A percentile compares a stretch with the other conserved stretches of the same genome.
Conservation (phyloP, 2,888 invertebrate genomes). For the Caenorhabditis japonica region DNA sequence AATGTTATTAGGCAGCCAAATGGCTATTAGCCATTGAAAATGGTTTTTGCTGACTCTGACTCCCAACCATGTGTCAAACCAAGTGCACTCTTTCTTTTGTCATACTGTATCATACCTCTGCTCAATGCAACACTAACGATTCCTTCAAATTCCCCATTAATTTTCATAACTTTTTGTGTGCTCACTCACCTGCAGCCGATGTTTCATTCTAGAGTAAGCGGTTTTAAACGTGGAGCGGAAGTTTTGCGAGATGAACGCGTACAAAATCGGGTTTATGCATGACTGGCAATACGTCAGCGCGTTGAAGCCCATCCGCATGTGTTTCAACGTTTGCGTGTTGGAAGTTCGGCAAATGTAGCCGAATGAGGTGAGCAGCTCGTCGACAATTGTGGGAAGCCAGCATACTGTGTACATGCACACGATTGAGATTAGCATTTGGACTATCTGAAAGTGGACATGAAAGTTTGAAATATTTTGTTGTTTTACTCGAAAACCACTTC, state of each 20-base stretch:
- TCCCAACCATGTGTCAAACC: no score
- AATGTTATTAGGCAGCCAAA: no score
- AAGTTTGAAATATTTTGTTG: no score
- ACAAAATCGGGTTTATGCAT: conserved; percentile 84
- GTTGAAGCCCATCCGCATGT: conserved; percentile 82
- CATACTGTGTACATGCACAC: conserved; percentile 84
- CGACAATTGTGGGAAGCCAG: conserved; percentile 82
- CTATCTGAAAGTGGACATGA: conserved; percentile 81
- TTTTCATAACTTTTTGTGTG: not conserved
- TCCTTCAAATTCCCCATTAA: conserved; percentile 19
- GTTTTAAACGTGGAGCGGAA: conserved; percentile 70
- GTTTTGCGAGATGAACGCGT: conserved; percentile 83
- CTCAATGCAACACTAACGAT: conserved; percentile 34
- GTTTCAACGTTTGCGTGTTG: conserved; percentile 80
- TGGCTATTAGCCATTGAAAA: no score
- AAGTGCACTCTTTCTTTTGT: conserved; percentile 5
- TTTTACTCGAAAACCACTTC: no score
- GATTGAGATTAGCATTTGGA: conserved; percentile 84
- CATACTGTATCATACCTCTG: not conserved
- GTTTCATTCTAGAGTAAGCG: conserved; percentile 69
- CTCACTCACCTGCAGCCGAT: conserved; percentile 61
- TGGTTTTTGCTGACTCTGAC: no score
- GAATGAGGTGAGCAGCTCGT: conserved; percentile 83
- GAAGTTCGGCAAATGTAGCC: conserved; percentile 79
- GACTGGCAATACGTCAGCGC: conserved; percentile 83